A percentile compares a stretch with the other conserved stretches of the same genome.
phyloP scores from a whole-genome alignment of 2,113 vertebrate genomes.

The Cynocephalus volans region DNA sequence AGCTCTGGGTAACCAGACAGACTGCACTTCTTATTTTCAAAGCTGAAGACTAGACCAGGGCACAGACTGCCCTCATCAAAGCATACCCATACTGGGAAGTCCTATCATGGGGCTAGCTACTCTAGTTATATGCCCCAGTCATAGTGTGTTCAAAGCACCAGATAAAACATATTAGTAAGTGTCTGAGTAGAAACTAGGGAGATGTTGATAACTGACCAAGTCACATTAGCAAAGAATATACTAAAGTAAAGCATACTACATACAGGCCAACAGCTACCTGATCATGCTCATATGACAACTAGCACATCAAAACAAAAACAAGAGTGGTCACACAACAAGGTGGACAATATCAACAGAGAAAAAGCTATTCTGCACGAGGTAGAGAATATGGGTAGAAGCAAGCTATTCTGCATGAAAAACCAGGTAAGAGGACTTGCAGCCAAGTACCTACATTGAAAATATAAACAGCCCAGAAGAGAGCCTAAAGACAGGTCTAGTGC shows the following conservation, averaged over 20 bases:
- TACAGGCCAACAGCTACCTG: background rate
- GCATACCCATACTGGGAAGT: background rate
- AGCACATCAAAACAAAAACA: background rate
- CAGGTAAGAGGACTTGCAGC: background rate
- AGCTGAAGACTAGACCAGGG: conserved; percentile 18
- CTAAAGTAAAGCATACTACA: background rate
- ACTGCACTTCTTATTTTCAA: conserved; percentile 51
- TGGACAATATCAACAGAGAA: background rate
- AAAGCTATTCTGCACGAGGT: background rate
- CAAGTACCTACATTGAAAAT: conserved; percentile 2
- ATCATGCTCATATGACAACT: background rate
- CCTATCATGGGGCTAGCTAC: background rate
- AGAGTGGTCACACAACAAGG: background rate
- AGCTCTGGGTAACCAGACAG: background rate
- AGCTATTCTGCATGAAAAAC: conserved; percentile 50
- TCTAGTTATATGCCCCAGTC: background rate
- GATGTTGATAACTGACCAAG: background rate
- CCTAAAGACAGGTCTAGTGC: background rate
- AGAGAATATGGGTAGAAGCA: background rate
- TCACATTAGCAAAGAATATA: conserved; percentile 18
- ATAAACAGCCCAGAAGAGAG: conserved; percentile 9
- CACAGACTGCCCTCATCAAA: background rate
- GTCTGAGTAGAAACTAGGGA: conserved; percentile 16
- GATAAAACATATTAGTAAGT: conserved; percentile 46
- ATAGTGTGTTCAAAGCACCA: conserved; percentile 11